Evolutionary conservation across 2,888 invertebrate species (phyloP).

Genomic region (Drosophila nr. fundita): DNA sequence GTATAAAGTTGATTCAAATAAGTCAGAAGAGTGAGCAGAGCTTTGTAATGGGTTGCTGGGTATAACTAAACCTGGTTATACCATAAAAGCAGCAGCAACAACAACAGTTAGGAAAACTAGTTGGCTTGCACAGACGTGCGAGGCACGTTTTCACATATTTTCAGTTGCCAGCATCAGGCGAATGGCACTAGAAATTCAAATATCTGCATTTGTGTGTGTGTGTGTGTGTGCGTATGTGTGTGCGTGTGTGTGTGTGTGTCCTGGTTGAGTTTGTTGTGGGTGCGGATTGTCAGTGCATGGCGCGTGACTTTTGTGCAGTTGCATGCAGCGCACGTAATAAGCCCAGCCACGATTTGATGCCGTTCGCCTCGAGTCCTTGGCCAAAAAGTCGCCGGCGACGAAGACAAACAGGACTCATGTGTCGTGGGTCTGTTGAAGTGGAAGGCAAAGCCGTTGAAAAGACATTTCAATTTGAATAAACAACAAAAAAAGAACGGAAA

Average conservation of each 20-base stretch:
- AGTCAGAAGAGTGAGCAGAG: neutral
- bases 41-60: neutral
- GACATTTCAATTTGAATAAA: conserved; percentile 77
- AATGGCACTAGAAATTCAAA: conserved; percentile 36
- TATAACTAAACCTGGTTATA: neutral
- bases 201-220: conserved; percentile 8
- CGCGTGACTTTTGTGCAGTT: conserved; percentile 78
- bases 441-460: conserved; percentile 79
- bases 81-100: conserved; percentile 1
- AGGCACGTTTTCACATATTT: conserved; percentile 66
- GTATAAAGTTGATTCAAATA: neutral
- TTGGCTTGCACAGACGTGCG: conserved; percentile 48
- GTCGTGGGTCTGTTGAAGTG: conserved; percentile 75
- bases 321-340: conserved; percentile 76
- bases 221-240: conserved; percentile 3
- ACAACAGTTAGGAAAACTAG: conserved; percentile 15
- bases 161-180: conserved; percentile 37
- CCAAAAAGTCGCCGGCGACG: conserved; percentile 66
- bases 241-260: conserved; percentile 14
- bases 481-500: conserved; percentile 6
- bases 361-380: conserved; percentile 56
- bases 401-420: conserved; percentile 80
- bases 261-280: conserved; percentile 17
- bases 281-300: conserved; percentile 44
- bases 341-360: conserved; percentile 47